These are phyloP conservation scores for Ganaspis sp. DNA, from an alignment of 1,140 invertebrate genomes.

Conservation along the genomic window DNA sequence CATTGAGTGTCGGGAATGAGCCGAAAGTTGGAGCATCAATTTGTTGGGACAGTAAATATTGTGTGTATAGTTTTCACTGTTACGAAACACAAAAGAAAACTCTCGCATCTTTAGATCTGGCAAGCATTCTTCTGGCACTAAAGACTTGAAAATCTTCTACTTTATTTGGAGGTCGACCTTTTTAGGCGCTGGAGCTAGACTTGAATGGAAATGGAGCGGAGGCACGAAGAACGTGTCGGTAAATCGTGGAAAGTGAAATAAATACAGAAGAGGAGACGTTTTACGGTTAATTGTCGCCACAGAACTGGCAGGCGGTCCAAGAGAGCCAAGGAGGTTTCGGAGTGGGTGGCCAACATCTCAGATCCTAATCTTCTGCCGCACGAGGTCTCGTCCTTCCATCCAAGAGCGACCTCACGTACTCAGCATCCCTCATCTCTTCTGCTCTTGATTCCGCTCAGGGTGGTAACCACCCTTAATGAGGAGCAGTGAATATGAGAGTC, in stretches of 20 bases:
- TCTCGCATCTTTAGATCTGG: conserved; percentile 2
- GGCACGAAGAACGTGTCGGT: conserved; percentile 36
- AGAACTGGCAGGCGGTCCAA: conserved; percentile 45
- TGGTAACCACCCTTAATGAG: not conserved
- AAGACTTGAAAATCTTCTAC: not conserved
- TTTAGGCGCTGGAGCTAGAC: not conserved
- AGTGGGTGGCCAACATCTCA: conserved; percentile 70
- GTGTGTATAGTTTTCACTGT: conserved; percentile 5
- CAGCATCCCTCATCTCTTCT: conserved; percentile 43
- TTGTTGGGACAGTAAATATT: conserved; percentile 19
- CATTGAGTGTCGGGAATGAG: not conserved
- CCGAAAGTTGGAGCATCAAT: not conserved
- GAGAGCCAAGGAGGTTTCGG: conserved; percentile 51
- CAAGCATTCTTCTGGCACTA: not conserved
- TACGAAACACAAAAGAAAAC: conserved; percentile 16
- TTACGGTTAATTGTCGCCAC: conserved; percentile 70
- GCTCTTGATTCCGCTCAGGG: not conserved
- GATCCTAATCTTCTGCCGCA: conserved; percentile 72
- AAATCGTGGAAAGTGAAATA: conserved; percentile 58
- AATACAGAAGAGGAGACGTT: conserved; percentile 60
- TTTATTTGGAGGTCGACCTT: conserved; percentile 10
- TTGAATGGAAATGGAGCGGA: conserved; percentile 16
- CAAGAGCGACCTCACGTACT: conserved; percentile 49
- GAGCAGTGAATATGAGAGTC: not conserved
- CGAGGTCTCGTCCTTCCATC: conserved; percentile 64